Evolutionary conservation across 2,797 vertebrate species (phyloP), one percentile per base, ranked within the genome.

Genomic region (Enoplosus armatus): DNA sequence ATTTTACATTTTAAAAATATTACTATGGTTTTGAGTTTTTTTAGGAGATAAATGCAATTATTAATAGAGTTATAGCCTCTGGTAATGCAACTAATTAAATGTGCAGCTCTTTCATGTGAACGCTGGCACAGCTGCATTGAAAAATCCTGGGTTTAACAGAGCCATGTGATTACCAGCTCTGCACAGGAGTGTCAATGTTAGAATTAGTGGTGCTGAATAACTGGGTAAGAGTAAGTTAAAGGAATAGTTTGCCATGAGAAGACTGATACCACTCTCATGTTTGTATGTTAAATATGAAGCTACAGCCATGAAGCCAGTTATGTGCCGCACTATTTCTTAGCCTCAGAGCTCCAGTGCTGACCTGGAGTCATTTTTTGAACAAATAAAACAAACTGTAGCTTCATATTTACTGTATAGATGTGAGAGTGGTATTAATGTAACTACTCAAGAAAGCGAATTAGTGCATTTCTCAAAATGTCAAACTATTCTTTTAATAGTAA

Each of bases 141-240:
- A 58, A 58, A 41, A 64, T 18, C 39, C 35, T 43, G 29, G 35
- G 10, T 72, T 72, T 39, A 65, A 53, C 41, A 22, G 33, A 72
- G 10, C n/a, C 51, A 24, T 74, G 61, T 71, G 56, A 77, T 58
- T 72, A 74, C 11, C 60, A 77, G 33, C 53, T 64, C 70, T 35
- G 60, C 22, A 58, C 43, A 18, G 48, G 47, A 63, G 43, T 48
- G 26, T 48, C 33, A 55, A n/a, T 54, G 41, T 47, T 16, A 58
- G n/a, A n/a, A n/a, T n/a, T n/a, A n/a, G n/a, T n/a, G n/a, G n/a
- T n/a, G n/a, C n/a, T n/a, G n/a, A n/a, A 66, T 50, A 53, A 60
- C 24, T 56, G 63, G 18, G 22, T 26, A 12, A 48, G 53, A 6
- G 15, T 27, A 41, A 47, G 12, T 59, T 65, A 15, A 55, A 65